Evolutionary conservation across 1,140 invertebrate species (phyloP).

Genomic region (Pseudomyrmex sp.): DNA sequence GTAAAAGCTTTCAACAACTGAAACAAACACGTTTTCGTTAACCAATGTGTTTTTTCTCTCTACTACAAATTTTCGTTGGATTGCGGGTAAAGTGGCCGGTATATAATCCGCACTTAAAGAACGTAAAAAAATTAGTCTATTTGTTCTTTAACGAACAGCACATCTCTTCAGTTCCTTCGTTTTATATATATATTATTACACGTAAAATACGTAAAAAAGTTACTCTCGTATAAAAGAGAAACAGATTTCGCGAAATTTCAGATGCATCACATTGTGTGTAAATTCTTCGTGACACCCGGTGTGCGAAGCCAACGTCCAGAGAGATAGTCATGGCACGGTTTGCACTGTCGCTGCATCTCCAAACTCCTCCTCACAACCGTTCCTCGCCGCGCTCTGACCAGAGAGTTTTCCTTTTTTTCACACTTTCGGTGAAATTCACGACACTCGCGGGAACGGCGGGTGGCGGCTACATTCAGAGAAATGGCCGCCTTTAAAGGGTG

Average conservation of each 20-base stretch:
- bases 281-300: slow-evolving; percentile 11
- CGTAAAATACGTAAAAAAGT: too few species aligned
- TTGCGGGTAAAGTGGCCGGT: too few species aligned
- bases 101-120: too few species aligned
- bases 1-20: background rate
- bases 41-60: background rate
- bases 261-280: background rate
- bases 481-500: slow-evolving; percentile 56
- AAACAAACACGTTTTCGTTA: background rate
- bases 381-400: background rate
- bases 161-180: too few species aligned
- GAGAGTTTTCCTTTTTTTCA: slow-evolving; percentile 25
- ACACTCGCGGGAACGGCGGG: slow-evolving; percentile 63
- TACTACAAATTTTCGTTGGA: background rate
- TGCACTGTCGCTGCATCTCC: slow-evolving; percentile 15
- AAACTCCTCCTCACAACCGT: slow-evolving; percentile 13
- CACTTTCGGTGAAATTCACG: slow-evolving; percentile 64
- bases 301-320: slow-evolving; percentile 16
- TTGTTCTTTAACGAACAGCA: too few species aligned
- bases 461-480: slow-evolving; percentile 64
- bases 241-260: slow-evolving; percentile 4
- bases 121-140: too few species aligned
- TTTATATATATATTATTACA: too few species aligned
- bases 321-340: slow-evolving; percentile 15
- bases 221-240: background rate